Evolutionary conservation across 2,113 vertebrate genomes (phyloP).

Genomic region (Pluvianellus socialis): DNA sequence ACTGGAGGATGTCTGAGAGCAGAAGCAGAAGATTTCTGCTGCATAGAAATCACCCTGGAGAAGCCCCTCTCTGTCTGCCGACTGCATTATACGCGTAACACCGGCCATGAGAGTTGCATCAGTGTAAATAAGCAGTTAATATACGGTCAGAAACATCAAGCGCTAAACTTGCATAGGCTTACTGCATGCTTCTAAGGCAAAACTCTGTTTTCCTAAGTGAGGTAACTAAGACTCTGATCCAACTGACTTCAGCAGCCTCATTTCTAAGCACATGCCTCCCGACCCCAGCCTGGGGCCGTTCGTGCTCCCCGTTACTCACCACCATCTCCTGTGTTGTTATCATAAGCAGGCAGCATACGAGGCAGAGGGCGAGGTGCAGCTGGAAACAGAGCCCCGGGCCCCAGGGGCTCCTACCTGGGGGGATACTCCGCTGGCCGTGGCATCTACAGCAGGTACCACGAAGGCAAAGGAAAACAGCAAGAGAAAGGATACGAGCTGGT

Average conservation of each 20-base stretch:
- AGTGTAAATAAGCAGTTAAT: neutral
- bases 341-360: constrained; percentile 98
- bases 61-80: neutral
- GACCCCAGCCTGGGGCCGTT: neutral
- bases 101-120: neutral
- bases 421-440: constrained; percentile 98
- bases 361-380: constrained; percentile 93
- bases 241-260: neutral
- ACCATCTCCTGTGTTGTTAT: constrained; percentile 75
- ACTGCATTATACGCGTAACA: neutral
- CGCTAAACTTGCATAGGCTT: neutral
- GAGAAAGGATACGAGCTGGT: constrained; percentile 96
- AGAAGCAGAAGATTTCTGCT: neutral
- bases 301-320: neutral
- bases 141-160: neutral
- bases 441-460: constrained; percentile 99
- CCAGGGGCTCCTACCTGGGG: constrained; percentile 95
- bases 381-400: constrained; percentile 92
- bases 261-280: neutral
- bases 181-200: neutral
- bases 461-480: constrained; percentile 95
- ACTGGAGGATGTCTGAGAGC: neutral
- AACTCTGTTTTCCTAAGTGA: neutral
- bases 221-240: neutral
- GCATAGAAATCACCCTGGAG: neutral